Conservation (phyloP, 2,888 invertebrate genomes). For the Erannis defoliaria region DNA sequence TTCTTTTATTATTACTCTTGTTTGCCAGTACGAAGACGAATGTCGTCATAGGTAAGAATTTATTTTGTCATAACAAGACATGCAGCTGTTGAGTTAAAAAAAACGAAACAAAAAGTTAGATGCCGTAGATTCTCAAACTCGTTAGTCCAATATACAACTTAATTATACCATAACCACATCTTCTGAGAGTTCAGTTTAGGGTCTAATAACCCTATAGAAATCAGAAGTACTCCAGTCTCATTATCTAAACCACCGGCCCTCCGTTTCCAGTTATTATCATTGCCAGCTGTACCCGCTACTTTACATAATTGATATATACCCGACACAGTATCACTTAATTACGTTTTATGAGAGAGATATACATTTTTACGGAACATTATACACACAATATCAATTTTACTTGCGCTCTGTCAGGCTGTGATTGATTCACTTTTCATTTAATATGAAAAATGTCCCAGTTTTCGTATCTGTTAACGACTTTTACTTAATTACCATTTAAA, state of each 20-base stretch:
- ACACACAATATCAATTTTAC: slow-evolving; percentile 32
- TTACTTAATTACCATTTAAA: slow-evolving; percentile 42
- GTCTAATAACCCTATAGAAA: slow-evolving; percentile 32
- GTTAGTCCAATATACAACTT: slow-evolving; percentile 23
- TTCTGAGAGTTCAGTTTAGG: slow-evolving; percentile 27
- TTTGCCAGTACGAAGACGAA: no score
- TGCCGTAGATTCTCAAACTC: slow-evolving; percentile 14
- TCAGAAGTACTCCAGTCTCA: slow-evolving; percentile 28
- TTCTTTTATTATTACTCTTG: no score
- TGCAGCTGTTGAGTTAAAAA: neutral
- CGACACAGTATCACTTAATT: slow-evolving; percentile 63
- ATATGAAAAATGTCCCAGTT: slow-evolving; percentile 30
- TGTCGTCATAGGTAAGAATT: no score
- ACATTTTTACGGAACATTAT: slow-evolving; percentile 30
- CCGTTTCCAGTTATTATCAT: slow-evolving; percentile 39
- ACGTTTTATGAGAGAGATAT: slow-evolving; percentile 58
- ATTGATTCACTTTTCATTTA: slow-evolving; percentile 35
- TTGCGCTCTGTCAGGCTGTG: slow-evolving; percentile 17
- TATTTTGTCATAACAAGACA: no score
- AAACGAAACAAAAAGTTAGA: neutral
- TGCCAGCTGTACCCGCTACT: slow-evolving; percentile 44
- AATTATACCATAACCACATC: slow-evolving; percentile 27
- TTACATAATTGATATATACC: slow-evolving; percentile 67
- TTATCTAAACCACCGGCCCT: slow-evolving; percentile 35
- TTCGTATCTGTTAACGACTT: slow-evolving; percentile 26